A percentile compares a stretch with the other conserved stretches of the same genome.
Conservation (phyloP, 2,113 vertebrate genomes). For the Emydura subglobosa region DNA sequence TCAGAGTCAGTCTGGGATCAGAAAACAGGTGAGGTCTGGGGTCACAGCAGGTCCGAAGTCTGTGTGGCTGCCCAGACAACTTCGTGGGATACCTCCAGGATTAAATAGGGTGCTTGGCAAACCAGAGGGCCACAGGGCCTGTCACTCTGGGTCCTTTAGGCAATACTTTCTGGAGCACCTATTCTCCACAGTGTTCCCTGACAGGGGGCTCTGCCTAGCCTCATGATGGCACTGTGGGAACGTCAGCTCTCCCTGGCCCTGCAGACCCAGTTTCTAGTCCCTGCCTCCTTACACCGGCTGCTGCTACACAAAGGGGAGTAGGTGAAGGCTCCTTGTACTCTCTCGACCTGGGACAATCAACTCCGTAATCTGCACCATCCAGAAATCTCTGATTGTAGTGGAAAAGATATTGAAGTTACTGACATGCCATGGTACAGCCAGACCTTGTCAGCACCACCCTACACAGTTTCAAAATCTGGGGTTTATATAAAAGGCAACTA, state of each 20-base stretch:
- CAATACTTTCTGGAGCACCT: neutral
- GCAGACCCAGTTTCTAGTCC: neutral
- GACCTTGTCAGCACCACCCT: neutral
- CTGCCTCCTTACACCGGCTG: neutral
- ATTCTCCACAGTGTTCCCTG: neutral
- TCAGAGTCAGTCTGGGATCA: neutral
- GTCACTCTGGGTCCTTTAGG: neutral
- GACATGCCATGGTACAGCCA: neutral
- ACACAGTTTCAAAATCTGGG: neutral
- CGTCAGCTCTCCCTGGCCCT: neutral
- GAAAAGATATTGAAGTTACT: neutral
- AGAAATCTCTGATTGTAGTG: neutral
- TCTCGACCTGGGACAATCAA: neutral
- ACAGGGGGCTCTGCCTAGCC: neutral
- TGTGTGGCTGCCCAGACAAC: neutral
- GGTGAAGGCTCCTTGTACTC: neutral
- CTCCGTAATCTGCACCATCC: neutral
- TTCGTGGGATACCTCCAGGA: neutral
- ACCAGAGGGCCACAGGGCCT: neutral
- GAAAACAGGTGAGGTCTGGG: neutral
- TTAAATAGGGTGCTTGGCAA: neutral
- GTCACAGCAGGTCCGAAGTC: neutral
- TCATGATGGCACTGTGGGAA: neutral
- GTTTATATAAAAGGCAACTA: neutral
- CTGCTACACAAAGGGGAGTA: neutral